A percentile compares a stretch with the other conserved stretches of the same genome.
These are phyloP conservation scores for Pteromalus puparum DNA, from an alignment of 1,140 invertebrate genomes.

Conservation along the genomic window DNA sequence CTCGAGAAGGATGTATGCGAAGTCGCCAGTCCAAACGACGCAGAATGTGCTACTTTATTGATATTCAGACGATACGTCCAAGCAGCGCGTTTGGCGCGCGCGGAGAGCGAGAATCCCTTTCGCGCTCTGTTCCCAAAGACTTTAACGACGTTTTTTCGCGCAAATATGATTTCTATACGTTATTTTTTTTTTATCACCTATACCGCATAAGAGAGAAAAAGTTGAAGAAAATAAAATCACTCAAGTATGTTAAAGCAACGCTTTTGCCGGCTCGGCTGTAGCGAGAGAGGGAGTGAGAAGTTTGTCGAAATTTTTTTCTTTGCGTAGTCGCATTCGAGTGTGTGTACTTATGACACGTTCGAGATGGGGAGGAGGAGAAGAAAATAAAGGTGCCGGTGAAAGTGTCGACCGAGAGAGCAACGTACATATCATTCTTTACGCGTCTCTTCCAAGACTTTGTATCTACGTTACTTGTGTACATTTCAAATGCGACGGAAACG, in stretches of 20 bases:
- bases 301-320: constrained; percentile 1
- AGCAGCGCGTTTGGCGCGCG: constrained; percentile 23
- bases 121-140: constrained; percentile 49
- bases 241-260: constrained; percentile 3
- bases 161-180: constrained; percentile 36
- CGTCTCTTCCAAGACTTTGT: constrained; percentile 47
- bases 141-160: constrained; percentile 42
- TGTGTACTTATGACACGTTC: background rate
- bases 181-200: constrained; percentile 7
- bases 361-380: constrained; percentile 6
- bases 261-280: constrained; percentile 38
- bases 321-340: background rate
- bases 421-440: constrained; percentile 49
- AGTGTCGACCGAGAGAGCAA: constrained; percentile 49
- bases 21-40: constrained; percentile 38
- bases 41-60: constrained; percentile 47
- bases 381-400: constrained; percentile 41
- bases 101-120: constrained; percentile 15
- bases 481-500: constrained; percentile 46
- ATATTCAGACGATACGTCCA: constrained; percentile 39
- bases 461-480: constrained; percentile 49
- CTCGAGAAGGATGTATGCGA: constrained; percentile 35
- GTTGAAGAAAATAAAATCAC: constrained; percentile 5
- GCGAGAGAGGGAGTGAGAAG: background rate
- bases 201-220: constrained; percentile 5